These are phyloP conservation scores for Nemotelus nigrinus DNA, from an alignment of 2,888 invertebrate genomes.

Conservation along the genomic window DNA sequence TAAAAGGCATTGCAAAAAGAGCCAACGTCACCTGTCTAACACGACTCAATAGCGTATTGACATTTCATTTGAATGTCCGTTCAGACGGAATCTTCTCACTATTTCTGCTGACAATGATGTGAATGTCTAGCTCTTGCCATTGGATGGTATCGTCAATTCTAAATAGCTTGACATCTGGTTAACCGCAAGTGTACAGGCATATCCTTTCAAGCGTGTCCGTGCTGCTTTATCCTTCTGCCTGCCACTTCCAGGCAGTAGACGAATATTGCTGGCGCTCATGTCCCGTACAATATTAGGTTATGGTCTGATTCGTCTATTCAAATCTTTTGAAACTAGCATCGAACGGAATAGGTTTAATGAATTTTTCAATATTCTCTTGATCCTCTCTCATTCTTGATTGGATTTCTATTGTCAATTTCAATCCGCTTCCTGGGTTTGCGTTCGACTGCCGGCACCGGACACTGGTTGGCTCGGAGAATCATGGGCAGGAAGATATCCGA, in stretches of 20 bases:
- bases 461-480: constrained; percentile 23
- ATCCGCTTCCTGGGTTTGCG: constrained; percentile 41
- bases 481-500: background rate
- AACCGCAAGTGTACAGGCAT: constrained; percentile 43
- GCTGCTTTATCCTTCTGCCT: background rate
- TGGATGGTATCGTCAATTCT: constrained; percentile 28
- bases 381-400: constrained; percentile 48
- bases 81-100: background rate
- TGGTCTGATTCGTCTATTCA: background rate
- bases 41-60: constrained; percentile 11
- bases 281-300: constrained; percentile 13
- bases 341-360: constrained; percentile 43
- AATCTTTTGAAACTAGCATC: background rate
- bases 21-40: constrained; percentile 11
- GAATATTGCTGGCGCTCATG: constrained; percentile 13
- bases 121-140: constrained; percentile 16
- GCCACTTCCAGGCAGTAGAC: background rate
- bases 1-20: constrained; percentile 5
- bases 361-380: constrained; percentile 47
- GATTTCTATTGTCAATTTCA: constrained; percentile 48
- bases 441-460: background rate
- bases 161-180: constrained; percentile 46
- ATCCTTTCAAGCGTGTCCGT: constrained; percentile 34
- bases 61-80: constrained; percentile 33
- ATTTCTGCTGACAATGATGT: constrained; percentile 22